A percentile compares a stretch with the other conserved stretches of the same genome.
These are phyloP conservation scores for Bursaphelenchus mucronatus DNA, from an alignment of 1,140 invertebrate genomes.

Conservation along the genomic window DNA sequence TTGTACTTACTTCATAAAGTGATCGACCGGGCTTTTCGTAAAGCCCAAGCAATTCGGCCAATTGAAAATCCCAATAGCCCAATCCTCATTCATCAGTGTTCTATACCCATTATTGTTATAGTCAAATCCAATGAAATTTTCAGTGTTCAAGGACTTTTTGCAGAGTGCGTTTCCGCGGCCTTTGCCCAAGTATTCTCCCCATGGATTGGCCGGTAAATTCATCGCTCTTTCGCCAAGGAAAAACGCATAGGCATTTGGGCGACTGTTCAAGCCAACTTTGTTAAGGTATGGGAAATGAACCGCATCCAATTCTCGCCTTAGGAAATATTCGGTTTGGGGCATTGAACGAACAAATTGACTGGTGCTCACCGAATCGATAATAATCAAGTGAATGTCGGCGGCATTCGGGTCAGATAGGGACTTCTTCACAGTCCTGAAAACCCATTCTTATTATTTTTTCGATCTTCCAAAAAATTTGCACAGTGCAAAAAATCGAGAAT, in stretches of 20 bases:
- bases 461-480: neutral
- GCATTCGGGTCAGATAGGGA: conserved; percentile 1
- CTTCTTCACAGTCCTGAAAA: neutral
- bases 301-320: conserved; percentile 21
- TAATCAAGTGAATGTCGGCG: conserved; percentile 26
- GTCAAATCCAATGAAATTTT: conserved; percentile 28
- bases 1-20: conserved; percentile 30
- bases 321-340: conserved; percentile 19
- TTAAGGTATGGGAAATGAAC: conserved; percentile 24
- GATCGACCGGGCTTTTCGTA: conserved; percentile 22
- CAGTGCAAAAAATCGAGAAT: neutral
- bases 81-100: conserved; percentile 30
- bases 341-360: conserved; percentile 27
- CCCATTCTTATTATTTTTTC: neutral
- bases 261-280: conserved; percentile 35
- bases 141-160: conserved; percentile 10
- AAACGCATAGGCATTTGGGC: conserved; percentile 36
- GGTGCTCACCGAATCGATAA: conserved; percentile 21
- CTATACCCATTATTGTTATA: conserved; percentile 20
- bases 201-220: conserved; percentile 18
- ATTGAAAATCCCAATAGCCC: conserved; percentile 28
- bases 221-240: conserved; percentile 17
- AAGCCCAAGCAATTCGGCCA: conserved; percentile 35
- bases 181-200: neutral
- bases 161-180: conserved; percentile 12